Evolutionary conservation across 2,888 invertebrate genomes (phyloP).

Genomic region (Cenopis cana): DNA sequence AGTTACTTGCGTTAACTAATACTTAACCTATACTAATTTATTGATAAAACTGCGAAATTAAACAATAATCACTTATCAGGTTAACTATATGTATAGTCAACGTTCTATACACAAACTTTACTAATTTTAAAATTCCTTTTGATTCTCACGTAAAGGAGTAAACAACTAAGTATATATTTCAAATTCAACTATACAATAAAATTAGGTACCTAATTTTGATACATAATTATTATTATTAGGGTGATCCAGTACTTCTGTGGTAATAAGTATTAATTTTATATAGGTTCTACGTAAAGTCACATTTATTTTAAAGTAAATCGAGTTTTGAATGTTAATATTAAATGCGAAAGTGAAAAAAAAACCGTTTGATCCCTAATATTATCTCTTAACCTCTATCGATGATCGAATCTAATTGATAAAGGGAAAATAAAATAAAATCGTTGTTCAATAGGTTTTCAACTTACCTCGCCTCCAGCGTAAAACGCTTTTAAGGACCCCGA

Average conservation of each 20-base stretch:
- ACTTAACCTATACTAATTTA: neutral
- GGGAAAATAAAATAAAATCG: constrained; percentile 43
- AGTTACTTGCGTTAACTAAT: too few relatives aligned
- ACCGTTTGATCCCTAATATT: constrained; percentile 31
- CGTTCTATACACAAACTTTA: neutral
- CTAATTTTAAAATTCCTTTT: neutral
- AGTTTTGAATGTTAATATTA: too few relatives aligned
- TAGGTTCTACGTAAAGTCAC: too few relatives aligned
- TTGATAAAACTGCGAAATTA: neutral
- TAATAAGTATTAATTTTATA: too few relatives aligned
- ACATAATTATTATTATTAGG: too few relatives aligned
- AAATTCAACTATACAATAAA: too few relatives aligned
- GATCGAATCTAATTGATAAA: constrained; percentile 28
- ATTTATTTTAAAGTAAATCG: too few relatives aligned
- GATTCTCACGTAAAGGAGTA: constrained; percentile 2
- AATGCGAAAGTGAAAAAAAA: too few relatives aligned
- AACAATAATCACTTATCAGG: constrained; percentile 2
- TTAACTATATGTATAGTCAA: neutral
- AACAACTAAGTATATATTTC: constrained; percentile 13
- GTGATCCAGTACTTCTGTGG: too few relatives aligned
- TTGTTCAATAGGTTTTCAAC: constrained; percentile 56
- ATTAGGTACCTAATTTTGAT: too few relatives aligned
- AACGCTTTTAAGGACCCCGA: constrained; percentile 58
- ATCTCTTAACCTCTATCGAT: constrained; percentile 29
- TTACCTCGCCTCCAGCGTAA: constrained; percentile 68